phyloP scores from a whole-genome alignment of 2,888 invertebrate genomes.

The Ophion ventricosus region DNA sequence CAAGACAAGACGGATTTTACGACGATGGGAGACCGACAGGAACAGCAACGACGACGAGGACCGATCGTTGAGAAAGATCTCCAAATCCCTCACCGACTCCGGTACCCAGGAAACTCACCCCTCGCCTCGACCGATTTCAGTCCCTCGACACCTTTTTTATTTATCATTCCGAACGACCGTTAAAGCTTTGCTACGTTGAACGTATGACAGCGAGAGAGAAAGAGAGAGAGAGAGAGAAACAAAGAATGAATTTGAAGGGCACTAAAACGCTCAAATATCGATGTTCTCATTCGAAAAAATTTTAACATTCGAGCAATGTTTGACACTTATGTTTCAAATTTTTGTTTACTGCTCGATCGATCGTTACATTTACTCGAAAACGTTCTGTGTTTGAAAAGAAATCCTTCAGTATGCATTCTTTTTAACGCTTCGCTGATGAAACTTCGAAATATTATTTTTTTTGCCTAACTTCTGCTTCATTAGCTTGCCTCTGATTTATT shows the following conservation, averaged over 20 bases:
- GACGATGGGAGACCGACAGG: slow-evolving; percentile 44
- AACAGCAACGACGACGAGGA: slow-evolving; percentile 44
- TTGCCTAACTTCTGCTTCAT: no score
- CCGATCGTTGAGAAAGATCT: slow-evolving; percentile 46
- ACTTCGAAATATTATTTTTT: no score
- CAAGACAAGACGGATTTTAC: slow-evolving; percentile 23
- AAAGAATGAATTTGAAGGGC: neutral
- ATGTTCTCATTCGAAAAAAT: neutral
- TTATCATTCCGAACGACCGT: slow-evolving; percentile 15
- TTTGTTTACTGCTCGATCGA: neutral
- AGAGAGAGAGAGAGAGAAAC: neutral
- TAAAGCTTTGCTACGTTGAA: neutral
- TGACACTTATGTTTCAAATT: neutral
- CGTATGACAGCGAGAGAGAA: neutral
- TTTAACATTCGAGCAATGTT: neutral
- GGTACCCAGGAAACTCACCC: neutral
- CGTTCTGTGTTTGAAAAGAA: neutral
- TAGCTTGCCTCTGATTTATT: no score
- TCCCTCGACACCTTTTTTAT: slow-evolving; percentile 8
- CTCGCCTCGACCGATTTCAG: slow-evolving; percentile 1
- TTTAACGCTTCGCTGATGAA: no score
- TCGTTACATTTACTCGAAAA: neutral
- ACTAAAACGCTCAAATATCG: neutral
- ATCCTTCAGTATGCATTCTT: no score
- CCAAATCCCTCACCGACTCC: slow-evolving; percentile 30